Base-by-base conservation (phyloP, 2,113 vertebrate genomes). In the Grantiella picta region DNA sequence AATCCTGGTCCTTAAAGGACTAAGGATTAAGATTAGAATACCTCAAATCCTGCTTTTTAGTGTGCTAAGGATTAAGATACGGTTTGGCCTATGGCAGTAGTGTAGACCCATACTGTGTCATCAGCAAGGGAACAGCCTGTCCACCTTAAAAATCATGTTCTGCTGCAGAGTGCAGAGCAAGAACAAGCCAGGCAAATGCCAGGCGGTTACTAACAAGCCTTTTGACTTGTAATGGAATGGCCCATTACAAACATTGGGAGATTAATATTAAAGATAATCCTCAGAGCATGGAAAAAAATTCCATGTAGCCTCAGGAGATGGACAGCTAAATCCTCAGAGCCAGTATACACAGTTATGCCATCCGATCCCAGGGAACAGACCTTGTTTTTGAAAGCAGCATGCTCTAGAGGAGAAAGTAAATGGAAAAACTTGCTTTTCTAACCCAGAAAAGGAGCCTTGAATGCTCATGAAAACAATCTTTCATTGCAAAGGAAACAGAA, bases 231-330 rank as follows among this genome's bases (percentile, higher is more conserved):
- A 86, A 77, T 63, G 54, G 71, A 92, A 91, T 47, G 25, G 85
- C 47, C 93, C 68, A 44, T 95, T 78, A 57, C 63, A 88, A 83
- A 90, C 68, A 36, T 3, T 18, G 47, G 25, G 42, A 95, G 93
- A 95, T 94, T 96, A 93, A 94, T 93, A 94, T 66, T 90, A 78
- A 92, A 96, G 82, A 90, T 97, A 96, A 93, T 95, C 90, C 79
- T 56, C 4, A 0, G 4, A 93, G 71, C 71, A 81, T 56, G 64
- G 80, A 84, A 90, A 77, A 87, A 81, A 95, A 90, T 86, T 49
- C 70, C 22, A 7, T 0, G 1, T 82, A 92, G 73, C 91, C 94
- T 81, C 82, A 77, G 64, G 94, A 97, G 92, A 93, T 36, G 57
- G 95, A 85, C 56, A 95, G 49, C 69, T 80, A 85, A 95, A 86